A percentile compares a stretch with the other conserved stretches of the same genome.
Conservation (phyloP, 1,140 invertebrate species). For the Drosophila tani region DNA sequence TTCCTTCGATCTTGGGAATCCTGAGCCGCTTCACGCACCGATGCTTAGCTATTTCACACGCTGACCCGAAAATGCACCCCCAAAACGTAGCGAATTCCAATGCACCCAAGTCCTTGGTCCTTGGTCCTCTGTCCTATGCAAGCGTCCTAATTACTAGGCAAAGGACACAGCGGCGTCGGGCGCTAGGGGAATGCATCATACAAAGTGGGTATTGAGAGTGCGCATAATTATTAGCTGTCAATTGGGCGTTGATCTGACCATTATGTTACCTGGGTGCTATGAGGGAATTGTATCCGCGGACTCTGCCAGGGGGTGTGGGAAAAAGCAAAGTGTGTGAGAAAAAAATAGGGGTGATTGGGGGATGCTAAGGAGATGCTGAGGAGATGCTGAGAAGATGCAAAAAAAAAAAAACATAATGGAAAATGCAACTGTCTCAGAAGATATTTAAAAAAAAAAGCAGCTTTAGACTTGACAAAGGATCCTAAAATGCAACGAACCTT, state of each 20-base stretch:
- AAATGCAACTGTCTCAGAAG: slow-evolving; percentile 18
- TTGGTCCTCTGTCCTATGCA: slow-evolving; percentile 42
- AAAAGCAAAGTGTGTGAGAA: slow-evolving; percentile 57
- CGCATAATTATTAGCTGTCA: slow-evolving; percentile 79
- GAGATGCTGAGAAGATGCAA: slow-evolving; percentile 7
- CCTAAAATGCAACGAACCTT: background rate
- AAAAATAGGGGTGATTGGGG: slow-evolving; percentile 2
- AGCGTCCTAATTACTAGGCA: slow-evolving; percentile 39
- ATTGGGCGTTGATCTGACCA: slow-evolving; percentile 70
- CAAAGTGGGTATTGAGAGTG: slow-evolving; percentile 19
- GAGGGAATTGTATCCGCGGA: slow-evolving; percentile 23
- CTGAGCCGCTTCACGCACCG: slow-evolving; percentile 35
- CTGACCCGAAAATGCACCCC: slow-evolving; percentile 60
- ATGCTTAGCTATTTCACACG: slow-evolving; percentile 67
- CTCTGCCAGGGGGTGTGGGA: slow-evolving; percentile 13
- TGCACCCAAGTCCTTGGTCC: slow-evolving; percentile 59
- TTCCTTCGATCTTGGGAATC: slow-evolving; percentile 33
- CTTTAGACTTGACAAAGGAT: background rate
- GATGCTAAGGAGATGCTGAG: slow-evolving; percentile 18
- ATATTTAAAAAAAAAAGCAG: background rate
- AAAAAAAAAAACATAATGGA: background rate
- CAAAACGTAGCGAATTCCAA: slow-evolving; percentile 54
- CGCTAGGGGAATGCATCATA: slow-evolving; percentile 19
- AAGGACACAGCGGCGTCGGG: background rate
- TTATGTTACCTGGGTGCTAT: slow-evolving; percentile 48